Evolutionary conservation across 2,113 vertebrate species (phyloP), one percentile per base, ranked within the genome.

Genomic region (Numenius arquata): DNA sequence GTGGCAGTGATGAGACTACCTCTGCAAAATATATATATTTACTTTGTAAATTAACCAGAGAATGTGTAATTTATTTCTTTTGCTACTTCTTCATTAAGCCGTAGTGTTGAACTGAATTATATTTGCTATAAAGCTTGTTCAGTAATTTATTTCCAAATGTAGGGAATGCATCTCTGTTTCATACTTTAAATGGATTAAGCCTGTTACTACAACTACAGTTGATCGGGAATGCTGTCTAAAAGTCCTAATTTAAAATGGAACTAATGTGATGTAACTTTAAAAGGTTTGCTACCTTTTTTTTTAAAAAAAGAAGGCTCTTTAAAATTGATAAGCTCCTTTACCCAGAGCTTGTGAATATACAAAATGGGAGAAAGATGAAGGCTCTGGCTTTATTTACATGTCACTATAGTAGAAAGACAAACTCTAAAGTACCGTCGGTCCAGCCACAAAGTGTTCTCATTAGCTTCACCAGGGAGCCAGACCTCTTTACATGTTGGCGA

Each of bases 31-130:
- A 21, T 58, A 14, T 86, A 5, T 70, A 56, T 89, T 95, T 91
- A 79, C 53, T 94, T 83, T 79, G 56, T 40, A 87, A 97, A 93
- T 95, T 84, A 79, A 83, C n/a, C 43, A 45, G 50, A 92, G 76
- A 89, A 85, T 36, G 4, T 38, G 19, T 58, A 65, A 91, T 89
- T 93, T 90, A 74, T 85, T 93, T 96, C 3, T 75, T 95, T 92
- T 82, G 11, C 58, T 84, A 36, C 27, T 90, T 93, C 70, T 92
- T 95, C 76, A 87, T 89, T 95, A 92, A 91, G 47, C 18, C 8
- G 15, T 40, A 62, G 52, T 25, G 14, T 88, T 89, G 67, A 88
- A 52, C 15, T 90, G 87, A 96, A 93, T 90, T 94, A 45, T 85
- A 94, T 95, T 93, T 95, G 25, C 55, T 74, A 32, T 87, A 85